Conservation (phyloP, 2,888 invertebrate genomes). For the Eretmocerus hayati region DNA sequence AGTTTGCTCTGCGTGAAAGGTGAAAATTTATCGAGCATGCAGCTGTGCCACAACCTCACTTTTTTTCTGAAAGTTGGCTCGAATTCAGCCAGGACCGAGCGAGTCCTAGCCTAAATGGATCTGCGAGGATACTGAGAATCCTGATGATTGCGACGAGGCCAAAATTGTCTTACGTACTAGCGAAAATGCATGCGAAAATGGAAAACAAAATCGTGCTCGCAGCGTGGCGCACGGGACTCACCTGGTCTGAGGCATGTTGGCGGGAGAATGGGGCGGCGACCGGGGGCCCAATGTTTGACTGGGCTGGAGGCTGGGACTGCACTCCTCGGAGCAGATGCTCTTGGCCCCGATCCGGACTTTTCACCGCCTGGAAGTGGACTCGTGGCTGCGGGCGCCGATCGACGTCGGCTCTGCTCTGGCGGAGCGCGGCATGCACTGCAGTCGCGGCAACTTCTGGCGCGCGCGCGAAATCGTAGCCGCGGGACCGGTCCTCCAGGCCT, state of each 20-base stretch:
- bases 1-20: not conserved
- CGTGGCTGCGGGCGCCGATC: not conserved
- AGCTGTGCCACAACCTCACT: slow-evolving; percentile 14
- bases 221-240: slow-evolving; percentile 31
- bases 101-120: not conserved
- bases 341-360: no score
- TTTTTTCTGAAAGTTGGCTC: slow-evolving; percentile 14
- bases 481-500: not conserved
- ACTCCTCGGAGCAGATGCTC: no score
- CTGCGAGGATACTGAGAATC: not conserved
- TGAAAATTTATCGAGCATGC: slow-evolving; percentile 5
- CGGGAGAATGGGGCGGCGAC: slow-evolving; percentile 4
- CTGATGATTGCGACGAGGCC: no score
- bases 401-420: not conserved
- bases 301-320: no score
- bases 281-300: not conserved
- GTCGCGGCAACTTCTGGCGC: not conserved
- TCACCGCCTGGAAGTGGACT: no score
- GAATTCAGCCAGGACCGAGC: slow-evolving; percentile 6
- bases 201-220: no score
- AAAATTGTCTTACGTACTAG: not conserved
- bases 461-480: not conserved
- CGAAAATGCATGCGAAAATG: slow-evolving; percentile 1
- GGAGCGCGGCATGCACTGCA: not conserved
- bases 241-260: slow-evolving; percentile 44